A percentile compares a stretch with the other conserved stretches of the same genome.
Conservation (phyloP, 2,888 invertebrate genomes). For the Cantharis nigra region DNA sequence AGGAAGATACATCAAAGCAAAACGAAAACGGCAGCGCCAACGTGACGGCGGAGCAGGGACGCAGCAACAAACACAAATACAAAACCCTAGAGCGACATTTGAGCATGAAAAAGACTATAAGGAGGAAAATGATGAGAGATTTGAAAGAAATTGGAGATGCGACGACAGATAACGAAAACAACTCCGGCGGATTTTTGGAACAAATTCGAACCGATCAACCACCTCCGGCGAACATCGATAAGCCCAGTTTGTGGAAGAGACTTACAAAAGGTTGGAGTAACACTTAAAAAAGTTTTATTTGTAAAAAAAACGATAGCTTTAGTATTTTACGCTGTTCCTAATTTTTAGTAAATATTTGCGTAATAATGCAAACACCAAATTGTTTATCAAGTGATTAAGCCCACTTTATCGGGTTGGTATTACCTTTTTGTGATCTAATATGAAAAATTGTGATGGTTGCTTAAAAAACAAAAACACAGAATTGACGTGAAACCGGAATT, state of each 20-base stretch:
- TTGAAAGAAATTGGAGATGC: slow-evolving; percentile 66
- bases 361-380: neutral
- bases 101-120: slow-evolving; percentile 85
- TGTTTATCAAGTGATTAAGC: neutral
- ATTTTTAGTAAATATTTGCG: neutral
- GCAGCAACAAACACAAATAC: slow-evolving; percentile 67
- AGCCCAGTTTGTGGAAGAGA: slow-evolving; percentile 56
- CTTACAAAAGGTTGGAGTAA: slow-evolving; percentile 56
- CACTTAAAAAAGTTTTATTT: slow-evolving; percentile 29
- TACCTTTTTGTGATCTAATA: neutral
- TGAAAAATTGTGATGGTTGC: neutral
- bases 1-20: slow-evolving; percentile 56
- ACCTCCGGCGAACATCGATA: slow-evolving; percentile 55
- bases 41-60: slow-evolving; percentile 55
- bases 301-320: slow-evolving; percentile 18
- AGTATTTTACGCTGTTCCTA: slow-evolving; percentile 25
- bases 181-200: slow-evolving; percentile 52
- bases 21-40: slow-evolving; percentile 56
- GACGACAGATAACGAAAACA: slow-evolving; percentile 41
- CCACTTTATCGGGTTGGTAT: neutral
- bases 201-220: slow-evolving; percentile 56
- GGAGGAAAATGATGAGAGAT: slow-evolving; percentile 85
- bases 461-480: neutral
- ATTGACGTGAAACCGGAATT: too few relatives aligned
- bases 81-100: slow-evolving; percentile 79